phyloP scores from a whole-genome alignment of 2,888 invertebrate genomes.

The Eurois occulta region DNA sequence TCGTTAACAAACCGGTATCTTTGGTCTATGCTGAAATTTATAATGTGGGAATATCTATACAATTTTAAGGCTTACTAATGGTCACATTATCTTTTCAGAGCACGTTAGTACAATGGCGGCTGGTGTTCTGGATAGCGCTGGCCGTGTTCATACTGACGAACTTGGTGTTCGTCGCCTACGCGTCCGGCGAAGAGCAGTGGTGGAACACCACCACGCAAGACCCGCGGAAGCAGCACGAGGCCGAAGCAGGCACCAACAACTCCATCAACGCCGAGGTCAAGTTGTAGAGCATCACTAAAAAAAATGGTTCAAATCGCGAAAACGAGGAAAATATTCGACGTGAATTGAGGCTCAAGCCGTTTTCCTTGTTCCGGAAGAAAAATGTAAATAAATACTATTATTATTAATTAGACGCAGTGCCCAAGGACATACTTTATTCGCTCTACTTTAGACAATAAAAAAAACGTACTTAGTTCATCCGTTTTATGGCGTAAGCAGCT shows the following conservation, averaged over 20 bases:
- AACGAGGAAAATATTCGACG: conserved; percentile 57
- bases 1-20: background rate
- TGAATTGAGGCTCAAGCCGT: conserved; percentile 53
- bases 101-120: conserved; percentile 93
- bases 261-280: conserved; percentile 84
- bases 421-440: conserved; percentile 35
- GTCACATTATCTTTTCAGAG: conserved; percentile 83
- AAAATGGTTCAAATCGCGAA: conserved; percentile 53
- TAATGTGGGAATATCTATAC: background rate
- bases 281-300: conserved; percentile 70
- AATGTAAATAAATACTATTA: conserved; percentile 60
- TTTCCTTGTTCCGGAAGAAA: conserved; percentile 59
- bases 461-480: conserved; percentile 56
- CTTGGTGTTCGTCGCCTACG: conserved; percentile 93
- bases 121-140: conserved; percentile 95
- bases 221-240: conserved; percentile 78
- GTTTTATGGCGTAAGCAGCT: conserved; percentile 32
- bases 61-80: conserved; percentile 8
- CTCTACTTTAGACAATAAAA: conserved; percentile 35
- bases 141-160: conserved; percentile 93
- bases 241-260: conserved; percentile 74
- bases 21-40: too few species aligned
- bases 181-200: conserved; percentile 94
- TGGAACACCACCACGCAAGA: conserved; percentile 92
- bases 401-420: conserved; percentile 51